phyloP scores from a whole-genome alignment of 2,113 vertebrate species.

The Mixornis gularis region DNA sequence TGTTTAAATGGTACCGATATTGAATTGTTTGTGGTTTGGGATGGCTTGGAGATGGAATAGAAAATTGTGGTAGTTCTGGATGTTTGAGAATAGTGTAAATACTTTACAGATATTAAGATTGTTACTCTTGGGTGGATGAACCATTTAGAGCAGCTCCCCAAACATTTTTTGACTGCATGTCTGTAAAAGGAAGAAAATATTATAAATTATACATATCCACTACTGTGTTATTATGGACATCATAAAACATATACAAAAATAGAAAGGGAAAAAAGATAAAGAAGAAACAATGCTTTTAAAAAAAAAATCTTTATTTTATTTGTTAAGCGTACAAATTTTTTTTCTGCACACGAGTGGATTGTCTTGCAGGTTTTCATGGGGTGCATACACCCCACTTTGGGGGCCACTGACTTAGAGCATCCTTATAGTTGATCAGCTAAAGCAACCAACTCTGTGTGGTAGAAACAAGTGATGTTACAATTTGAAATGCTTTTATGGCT shows the following conservation, averaged over 20 bases:
- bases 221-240: neutral
- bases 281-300: neutral
- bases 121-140: neutral
- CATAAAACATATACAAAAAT: neutral
- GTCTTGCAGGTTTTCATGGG: neutral
- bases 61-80: neutral
- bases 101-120: neutral
- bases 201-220: neutral
- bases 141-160: neutral
- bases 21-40: neutral
- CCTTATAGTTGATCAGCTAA: neutral
- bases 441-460: neutral
- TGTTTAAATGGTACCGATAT: neutral
- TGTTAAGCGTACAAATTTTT: neutral
- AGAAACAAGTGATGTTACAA: neutral
- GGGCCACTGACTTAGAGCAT: neutral
- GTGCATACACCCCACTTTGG: accelerated
- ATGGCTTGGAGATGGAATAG: neutral
- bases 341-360: neutral
- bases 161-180: neutral
- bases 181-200: neutral
- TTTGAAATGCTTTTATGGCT: neutral
- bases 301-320: neutral
- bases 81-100: neutral
- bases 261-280: neutral